Percentiles rank a stretch among this genome's conserved stretches.
Conservation (phyloP, 2,113 vertebrate species). For the Ranitomeya variabilis region DNA sequence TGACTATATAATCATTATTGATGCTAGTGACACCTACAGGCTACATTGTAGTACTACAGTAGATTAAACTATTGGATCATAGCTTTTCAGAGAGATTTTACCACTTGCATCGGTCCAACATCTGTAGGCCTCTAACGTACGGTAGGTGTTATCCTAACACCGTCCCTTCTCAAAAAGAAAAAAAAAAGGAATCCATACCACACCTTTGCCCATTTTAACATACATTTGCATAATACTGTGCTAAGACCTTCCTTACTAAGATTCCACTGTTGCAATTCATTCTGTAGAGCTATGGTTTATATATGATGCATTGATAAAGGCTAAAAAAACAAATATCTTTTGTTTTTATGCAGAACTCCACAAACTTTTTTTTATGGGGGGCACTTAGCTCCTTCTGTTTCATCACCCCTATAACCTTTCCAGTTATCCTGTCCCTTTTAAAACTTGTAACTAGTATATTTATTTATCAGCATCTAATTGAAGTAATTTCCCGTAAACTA, state of each 20-base stretch:
- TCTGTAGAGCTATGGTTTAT: background rate
- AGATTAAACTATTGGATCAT: background rate
- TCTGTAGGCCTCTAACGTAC: too few species aligned
- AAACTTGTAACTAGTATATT: background rate
- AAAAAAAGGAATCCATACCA: too few species aligned
- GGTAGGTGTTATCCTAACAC: too few species aligned
- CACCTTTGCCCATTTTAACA: too few species aligned
- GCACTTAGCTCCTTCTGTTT: background rate
- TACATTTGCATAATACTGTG: too few species aligned
- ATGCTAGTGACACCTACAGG: background rate
- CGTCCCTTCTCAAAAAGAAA: too few species aligned
- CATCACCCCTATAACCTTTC: background rate
- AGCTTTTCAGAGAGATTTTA: background rate
- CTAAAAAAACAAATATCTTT: background rate
- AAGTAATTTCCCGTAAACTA: constrained; percentile 38
- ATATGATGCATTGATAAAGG: background rate
- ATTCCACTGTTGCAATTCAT: too few species aligned
- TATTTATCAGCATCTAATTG: constrained; percentile 23
- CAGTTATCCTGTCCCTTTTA: background rate
- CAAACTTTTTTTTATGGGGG: background rate
- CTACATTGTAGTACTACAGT: background rate
- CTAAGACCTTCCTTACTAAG: too few species aligned
- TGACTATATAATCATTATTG: background rate
- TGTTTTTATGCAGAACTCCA: background rate
- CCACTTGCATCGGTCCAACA: too few species aligned